Evolutionary conservation across 2,888 invertebrate genomes (phyloP), one percentile per base, ranked within the genome.

Genomic region (Phyllotreta striolata): DNA sequence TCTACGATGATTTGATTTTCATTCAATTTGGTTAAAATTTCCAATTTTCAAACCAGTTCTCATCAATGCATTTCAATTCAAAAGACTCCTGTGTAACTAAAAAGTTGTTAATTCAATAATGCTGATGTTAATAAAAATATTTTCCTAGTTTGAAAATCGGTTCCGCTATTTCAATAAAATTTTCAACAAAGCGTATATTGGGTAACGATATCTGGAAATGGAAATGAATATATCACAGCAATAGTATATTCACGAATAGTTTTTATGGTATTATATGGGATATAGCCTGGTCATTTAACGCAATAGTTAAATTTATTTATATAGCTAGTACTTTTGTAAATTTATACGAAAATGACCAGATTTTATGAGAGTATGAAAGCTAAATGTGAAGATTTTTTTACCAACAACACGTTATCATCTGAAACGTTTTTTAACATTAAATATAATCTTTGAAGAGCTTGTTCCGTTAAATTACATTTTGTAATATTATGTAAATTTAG

Each of bases 191-290:
- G 59, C 59, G 52, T 38, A 44, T 43, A 44, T 56, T 52, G 37
- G 52, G 51, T 8, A 49, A 40, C 49, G 8, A 40, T 10, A 58
- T 49, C 49, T 37, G 8, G 47, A 47, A 64, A 64, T 66, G 69
- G 69, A 71, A 68, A 71, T 73, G 72, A 72, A 72, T 80, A 24
- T 24, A 80, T 80, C 80, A 80, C 80, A 80, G 80, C 79, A 80
- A 79, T 78, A 80, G 78, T 80, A 78, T 76, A 76, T 76, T 76
- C 71, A 74, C 56, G 52, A 55, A 64, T 49, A 66, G 46, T 61
- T 59, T 52, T 60, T 63, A 43, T 51, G 52, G 34, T 55, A 47
- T 47, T 38, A 9, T 46, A 14, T 38, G 52, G 38, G 24, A 47
- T 34, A 13, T n/a, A 43, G 37, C 54, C 47, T 54, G 39, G 35